Percentiles rank a stretch among this genome's conserved stretches.
These are phyloP conservation scores for Palloptera scutellata DNA, from an alignment of 2,888 invertebrate genomes.

Conservation along the genomic window DNA sequence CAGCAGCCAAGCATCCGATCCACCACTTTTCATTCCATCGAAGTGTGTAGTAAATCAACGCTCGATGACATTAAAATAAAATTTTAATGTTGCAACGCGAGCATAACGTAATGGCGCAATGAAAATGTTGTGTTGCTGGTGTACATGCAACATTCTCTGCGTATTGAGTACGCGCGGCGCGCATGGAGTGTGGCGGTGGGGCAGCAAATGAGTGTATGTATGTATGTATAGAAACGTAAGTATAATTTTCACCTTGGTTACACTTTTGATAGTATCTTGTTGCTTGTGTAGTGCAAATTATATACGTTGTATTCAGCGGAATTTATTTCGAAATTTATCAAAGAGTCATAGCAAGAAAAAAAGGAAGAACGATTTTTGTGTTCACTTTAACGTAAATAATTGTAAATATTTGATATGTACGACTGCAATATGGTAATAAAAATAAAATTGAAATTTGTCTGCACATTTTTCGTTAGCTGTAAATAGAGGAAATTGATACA, in stretches of 20 bases:
- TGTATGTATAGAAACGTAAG: conserved; percentile 4
- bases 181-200: background rate
- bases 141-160: background rate
- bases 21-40: background rate
- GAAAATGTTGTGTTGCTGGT: background rate
- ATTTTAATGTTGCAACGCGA: conserved; percentile 54
- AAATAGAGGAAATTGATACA: conserved; percentile 55
- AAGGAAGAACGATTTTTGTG: background rate
- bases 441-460: conserved; percentile 53
- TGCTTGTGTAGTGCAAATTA: conserved; percentile 9
- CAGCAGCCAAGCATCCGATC: background rate
- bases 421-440: conserved; percentile 56
- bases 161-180: background rate
- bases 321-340: conserved; percentile 56
- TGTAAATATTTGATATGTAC: conserved; percentile 59
- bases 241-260: conserved; percentile 60
- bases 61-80: conserved; percentile 63
- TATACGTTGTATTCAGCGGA: conserved; percentile 40
- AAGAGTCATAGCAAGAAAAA: conserved; percentile 23
- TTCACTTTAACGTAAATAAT: conserved; percentile 51
- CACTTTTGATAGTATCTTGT: conserved; percentile 34
- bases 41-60: conserved; percentile 56
- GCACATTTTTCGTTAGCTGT: conserved; percentile 20
- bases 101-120: conserved; percentile 30
- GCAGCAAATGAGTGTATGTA: conserved; percentile 3